Evolutionary conservation across 1,140 invertebrate species (phyloP).

Genomic region (Diuraphis noxia): DNA sequence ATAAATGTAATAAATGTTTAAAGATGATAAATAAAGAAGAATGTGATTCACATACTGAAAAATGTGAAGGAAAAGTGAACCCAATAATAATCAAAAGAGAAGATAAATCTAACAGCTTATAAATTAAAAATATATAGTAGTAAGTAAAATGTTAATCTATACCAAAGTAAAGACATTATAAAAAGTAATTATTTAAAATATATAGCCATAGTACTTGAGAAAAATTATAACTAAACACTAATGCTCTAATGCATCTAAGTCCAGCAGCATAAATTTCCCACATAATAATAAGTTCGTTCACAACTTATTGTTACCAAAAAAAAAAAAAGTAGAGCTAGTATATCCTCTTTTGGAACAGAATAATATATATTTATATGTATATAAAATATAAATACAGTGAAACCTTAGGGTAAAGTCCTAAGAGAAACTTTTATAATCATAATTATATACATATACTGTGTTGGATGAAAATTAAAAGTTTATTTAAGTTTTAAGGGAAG

Average conservation of each 20-base stretch:
- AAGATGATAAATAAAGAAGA: conserved; percentile 47
- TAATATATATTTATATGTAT: not conserved
- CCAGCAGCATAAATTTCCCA: no score
- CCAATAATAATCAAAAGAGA: conserved; percentile 27
- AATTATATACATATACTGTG: not conserved
- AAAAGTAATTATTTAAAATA: not conserved
- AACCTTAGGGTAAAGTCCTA: not conserved
- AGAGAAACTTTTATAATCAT: not conserved
- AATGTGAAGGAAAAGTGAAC: conserved; percentile 4
- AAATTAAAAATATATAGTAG: not conserved
- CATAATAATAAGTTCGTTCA: no score
- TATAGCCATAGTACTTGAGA: not conserved
- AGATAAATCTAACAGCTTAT: not conserved
- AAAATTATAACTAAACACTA: not conserved
- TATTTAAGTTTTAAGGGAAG: no score
- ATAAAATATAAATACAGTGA: not conserved
- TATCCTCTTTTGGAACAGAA: no score
- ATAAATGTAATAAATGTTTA: conserved; percentile 43
- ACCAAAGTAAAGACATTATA: not conserved
- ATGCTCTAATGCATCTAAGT: no score
- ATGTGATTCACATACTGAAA: not conserved
- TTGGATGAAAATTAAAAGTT: no score
- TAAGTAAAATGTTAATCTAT: not conserved
- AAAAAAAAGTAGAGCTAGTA: no score
- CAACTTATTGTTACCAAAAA: no score